Evolutionary conservation across 1,140 invertebrate species (phyloP).

Genomic region (Euwallacea fornicatus): DNA sequence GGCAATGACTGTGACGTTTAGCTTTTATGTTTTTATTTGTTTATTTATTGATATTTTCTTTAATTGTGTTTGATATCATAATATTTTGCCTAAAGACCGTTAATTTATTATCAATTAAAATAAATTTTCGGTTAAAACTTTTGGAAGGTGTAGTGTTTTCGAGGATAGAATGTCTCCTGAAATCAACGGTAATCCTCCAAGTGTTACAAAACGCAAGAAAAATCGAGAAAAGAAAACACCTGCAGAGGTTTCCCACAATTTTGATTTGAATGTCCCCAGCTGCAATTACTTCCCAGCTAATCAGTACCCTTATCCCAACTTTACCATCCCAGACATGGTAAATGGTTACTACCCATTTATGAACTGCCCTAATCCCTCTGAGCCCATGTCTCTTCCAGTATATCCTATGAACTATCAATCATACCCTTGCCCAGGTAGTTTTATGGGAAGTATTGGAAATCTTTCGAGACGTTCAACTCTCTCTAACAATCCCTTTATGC

Average conservation of each 20-base stretch:
- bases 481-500: conserved; percentile 31
- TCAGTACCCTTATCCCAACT: conserved; percentile 55
- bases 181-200: conserved; percentile 51
- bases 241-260: conserved; percentile 36
- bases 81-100: no score
- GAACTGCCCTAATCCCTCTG: conserved; percentile 54
- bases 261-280: conserved; percentile 43
- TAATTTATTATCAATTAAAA: no score
- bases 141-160: no score
- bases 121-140: no score
- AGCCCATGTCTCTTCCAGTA: conserved; percentile 58
- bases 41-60: no score
- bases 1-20: no score
- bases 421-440: conserved; percentile 40
- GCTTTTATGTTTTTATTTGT: no score
- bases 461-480: conserved; percentile 35
- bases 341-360: conserved; percentile 53
- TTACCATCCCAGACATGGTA: conserved; percentile 42
- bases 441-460: conserved; percentile 48
- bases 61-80: no score
- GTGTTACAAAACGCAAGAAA: conserved; percentile 50
- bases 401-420: conserved; percentile 51
- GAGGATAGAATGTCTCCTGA: conserved; percentile 48
- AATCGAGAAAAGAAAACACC: conserved; percentile 47
- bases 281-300: conserved; percentile 55